Percentiles rank a stretch among this genome's conserved stretches.
phyloP scores from a whole-genome alignment of 2,113 vertebrate species.

The Gymnogyps californianus region DNA sequence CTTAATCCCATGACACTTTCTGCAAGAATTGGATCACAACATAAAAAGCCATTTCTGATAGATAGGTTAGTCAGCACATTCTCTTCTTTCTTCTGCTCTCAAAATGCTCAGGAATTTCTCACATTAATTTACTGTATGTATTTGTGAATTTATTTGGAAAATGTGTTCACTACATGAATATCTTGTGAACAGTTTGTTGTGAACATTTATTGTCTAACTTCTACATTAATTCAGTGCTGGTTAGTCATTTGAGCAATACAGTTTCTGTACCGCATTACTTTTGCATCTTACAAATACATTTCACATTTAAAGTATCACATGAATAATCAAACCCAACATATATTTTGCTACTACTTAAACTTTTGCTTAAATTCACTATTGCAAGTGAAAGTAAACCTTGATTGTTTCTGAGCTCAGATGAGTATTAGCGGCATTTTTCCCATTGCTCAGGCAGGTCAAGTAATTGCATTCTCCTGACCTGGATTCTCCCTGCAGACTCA shows the following conservation, averaged over 20 bases:
- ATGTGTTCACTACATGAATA: neutral
- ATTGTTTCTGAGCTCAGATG: neutral
- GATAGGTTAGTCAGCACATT: neutral
- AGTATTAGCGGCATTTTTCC: neutral
- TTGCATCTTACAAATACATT: neutral
- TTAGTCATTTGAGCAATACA: neutral
- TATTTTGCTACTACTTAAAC: neutral
- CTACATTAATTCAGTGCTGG: neutral
- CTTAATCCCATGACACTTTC: neutral
- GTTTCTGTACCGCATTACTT: neutral
- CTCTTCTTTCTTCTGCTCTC: neutral
- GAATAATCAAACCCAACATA: neutral
- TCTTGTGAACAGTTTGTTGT: constrained; percentile 1
- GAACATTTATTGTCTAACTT: constrained; percentile 8
- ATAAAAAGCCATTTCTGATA: neutral
- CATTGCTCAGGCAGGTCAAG: neutral
- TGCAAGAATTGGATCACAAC: neutral
- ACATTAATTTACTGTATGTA: neutral
- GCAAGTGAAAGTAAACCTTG: neutral
- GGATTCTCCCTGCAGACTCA: neutral
- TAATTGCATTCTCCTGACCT: neutral
- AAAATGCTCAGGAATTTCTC: neutral
- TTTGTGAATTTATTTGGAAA: constrained; percentile 4
- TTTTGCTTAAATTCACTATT: neutral
- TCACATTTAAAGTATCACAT: neutral